Evolutionary conservation across 2,888 invertebrate genomes (phyloP).

Genomic region (Amorpha juglandis): DNA sequence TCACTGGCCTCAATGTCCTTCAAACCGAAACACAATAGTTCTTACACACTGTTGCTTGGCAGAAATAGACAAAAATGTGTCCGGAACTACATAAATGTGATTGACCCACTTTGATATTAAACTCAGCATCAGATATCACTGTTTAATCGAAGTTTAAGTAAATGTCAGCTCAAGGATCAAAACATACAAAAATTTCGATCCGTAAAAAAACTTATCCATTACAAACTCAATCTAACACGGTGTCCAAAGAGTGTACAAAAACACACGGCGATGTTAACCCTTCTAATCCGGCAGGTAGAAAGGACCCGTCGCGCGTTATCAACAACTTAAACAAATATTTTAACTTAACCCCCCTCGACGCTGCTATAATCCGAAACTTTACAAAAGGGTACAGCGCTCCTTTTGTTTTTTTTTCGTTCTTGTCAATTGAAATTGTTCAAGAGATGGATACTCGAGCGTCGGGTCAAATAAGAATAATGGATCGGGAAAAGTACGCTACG

Average conservation of each 20-base stretch:
- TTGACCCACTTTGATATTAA: too few relatives aligned
- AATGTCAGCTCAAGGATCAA: neutral
- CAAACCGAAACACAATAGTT: too few relatives aligned
- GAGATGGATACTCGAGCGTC: neutral
- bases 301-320: slow-evolving; percentile 46
- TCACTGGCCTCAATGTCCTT: too few relatives aligned
- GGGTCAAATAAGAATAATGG: neutral
- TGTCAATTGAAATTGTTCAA: slow-evolving; percentile 11
- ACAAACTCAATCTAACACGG: slow-evolving; percentile 21
- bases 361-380: slow-evolving; percentile 20
- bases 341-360: slow-evolving; percentile 31
- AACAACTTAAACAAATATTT: slow-evolving; percentile 51
- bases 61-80: too few relatives aligned
- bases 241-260: slow-evolving; percentile 27
- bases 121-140: too few relatives aligned
- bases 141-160: neutral
- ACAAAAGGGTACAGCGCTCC: slow-evolving; percentile 2
- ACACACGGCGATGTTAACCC: slow-evolving; percentile 30
- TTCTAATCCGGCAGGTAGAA: slow-evolving; percentile 49
- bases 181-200: neutral
- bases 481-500: too few relatives aligned
- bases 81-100: too few relatives aligned
- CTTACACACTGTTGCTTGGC: too few relatives aligned
- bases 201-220: slow-evolving; percentile 17
- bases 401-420: slow-evolving; percentile 17